phyloP scores from a whole-genome alignment of 2,888 invertebrate genomes.

The Platycheirus albimanus region DNA sequence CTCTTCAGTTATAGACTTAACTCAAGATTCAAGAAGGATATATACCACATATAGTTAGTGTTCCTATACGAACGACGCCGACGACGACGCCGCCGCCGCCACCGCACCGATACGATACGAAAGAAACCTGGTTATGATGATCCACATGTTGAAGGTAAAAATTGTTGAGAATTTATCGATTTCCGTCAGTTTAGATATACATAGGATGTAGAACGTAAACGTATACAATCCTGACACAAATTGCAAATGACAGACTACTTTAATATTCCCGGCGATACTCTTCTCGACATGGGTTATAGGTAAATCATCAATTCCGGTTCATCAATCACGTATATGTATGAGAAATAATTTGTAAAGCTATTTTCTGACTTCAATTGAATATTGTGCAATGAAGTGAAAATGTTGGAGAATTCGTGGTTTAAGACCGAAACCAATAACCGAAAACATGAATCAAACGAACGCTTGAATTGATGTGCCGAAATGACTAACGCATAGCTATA shows the following conservation, averaged over 20 bases:
- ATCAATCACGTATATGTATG: slow-evolving; percentile 34
- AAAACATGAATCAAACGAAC: background rate
- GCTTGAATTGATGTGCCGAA: background rate
- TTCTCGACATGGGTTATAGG: slow-evolving; percentile 26
- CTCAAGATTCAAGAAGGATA: no score
- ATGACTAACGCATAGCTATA: no score
- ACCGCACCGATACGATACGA: background rate
- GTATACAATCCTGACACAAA: slow-evolving; percentile 33
- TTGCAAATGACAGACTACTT: slow-evolving; percentile 41
- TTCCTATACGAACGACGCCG: no score
- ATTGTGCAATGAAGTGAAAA: slow-evolving; percentile 19
- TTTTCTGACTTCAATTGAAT: slow-evolving; percentile 31
- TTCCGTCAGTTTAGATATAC: slow-evolving; percentile 33
- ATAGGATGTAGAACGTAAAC: no score
- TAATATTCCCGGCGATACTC: slow-evolving; percentile 38
- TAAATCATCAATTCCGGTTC: slow-evolving; percentile 45
- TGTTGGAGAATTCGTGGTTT: slow-evolving; percentile 22
- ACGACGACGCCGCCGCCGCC: no score
- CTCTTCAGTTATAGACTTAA: background rate
- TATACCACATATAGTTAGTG: no score
- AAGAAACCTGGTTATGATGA: slow-evolving; percentile 33
- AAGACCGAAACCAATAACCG: background rate
- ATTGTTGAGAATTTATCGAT: slow-evolving; percentile 51
- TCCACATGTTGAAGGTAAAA: slow-evolving; percentile 37
- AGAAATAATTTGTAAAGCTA: slow-evolving; percentile 36